Conservation (phyloP, 2,888 invertebrate species). For the Cephus pulcher region DNA sequence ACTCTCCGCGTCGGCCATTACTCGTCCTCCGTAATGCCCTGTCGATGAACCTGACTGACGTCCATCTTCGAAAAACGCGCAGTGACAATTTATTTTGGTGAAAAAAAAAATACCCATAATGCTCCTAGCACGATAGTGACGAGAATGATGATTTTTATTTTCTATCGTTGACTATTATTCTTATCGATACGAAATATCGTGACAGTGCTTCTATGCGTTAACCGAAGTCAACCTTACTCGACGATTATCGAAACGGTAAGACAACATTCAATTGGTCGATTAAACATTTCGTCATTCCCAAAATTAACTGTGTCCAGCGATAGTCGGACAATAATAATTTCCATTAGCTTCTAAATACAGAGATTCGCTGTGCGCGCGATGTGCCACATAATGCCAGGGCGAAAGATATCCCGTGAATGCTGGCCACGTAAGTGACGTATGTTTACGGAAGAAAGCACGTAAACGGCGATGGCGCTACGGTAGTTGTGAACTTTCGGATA, state of each 20-base stretch:
- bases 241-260: background rate
- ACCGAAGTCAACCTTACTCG: background rate
- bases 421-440: conserved; percentile 10
- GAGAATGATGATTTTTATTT: background rate
- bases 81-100: background rate
- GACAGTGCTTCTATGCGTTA: background rate
- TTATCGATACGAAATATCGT: background rate
- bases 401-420: conserved; percentile 3
- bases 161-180: background rate
- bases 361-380: background rate
- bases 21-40: background rate
- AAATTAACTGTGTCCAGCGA: background rate
- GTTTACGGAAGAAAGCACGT: conserved; percentile 16
- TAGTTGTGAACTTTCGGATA: background rate
- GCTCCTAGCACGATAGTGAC: background rate
- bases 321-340: background rate
- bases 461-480: background rate
- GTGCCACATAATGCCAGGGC: background rate
- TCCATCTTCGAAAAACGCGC: background rate
- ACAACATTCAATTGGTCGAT: background rate
- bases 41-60: background rate
- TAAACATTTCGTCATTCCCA: background rate
- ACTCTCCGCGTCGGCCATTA: background rate
- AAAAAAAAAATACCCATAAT: background rate
- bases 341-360: background rate